Conservation (phyloP, 2,113 vertebrate genomes). For the Thermophis baileyi region DNA sequence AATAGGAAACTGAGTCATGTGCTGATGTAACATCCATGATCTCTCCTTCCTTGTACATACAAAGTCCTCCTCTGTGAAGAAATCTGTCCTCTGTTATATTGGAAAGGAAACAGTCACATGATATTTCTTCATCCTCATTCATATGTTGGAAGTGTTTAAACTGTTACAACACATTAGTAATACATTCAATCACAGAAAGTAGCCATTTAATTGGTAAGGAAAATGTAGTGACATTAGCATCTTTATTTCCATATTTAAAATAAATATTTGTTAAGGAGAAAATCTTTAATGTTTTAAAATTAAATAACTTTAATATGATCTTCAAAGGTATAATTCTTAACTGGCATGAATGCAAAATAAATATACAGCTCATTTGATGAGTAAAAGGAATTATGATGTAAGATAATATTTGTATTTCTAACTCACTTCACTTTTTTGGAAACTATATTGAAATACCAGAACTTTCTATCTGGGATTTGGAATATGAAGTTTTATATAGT, state of each 20-base stretch:
- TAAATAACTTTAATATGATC: neutral
- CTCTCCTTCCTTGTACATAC: neutral
- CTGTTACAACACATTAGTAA: neutral
- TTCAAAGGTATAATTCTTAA: neutral
- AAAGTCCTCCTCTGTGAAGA: neutral
- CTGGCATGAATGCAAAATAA: neutral
- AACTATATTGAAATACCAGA: neutral
- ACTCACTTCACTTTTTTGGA: neutral
- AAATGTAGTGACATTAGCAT: neutral
- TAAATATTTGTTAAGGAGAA: neutral
- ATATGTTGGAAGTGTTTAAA: neutral
- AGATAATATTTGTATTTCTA: neutral
- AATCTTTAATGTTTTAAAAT: neutral
- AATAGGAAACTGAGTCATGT: neutral
- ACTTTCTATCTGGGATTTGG: neutral
- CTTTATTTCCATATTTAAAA: neutral
- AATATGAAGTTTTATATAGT: neutral
- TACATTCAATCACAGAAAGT: neutral
- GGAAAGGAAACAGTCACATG: neutral
- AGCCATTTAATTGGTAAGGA: neutral
- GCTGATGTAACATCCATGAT: neutral
- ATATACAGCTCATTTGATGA: neutral
- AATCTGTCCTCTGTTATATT: neutral
- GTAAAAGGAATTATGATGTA: neutral
- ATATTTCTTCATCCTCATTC: neutral